These are phyloP conservation scores for Anticlea derivata DNA, from an alignment of 2,888 invertebrate genomes.

Conservation along the genomic window DNA sequence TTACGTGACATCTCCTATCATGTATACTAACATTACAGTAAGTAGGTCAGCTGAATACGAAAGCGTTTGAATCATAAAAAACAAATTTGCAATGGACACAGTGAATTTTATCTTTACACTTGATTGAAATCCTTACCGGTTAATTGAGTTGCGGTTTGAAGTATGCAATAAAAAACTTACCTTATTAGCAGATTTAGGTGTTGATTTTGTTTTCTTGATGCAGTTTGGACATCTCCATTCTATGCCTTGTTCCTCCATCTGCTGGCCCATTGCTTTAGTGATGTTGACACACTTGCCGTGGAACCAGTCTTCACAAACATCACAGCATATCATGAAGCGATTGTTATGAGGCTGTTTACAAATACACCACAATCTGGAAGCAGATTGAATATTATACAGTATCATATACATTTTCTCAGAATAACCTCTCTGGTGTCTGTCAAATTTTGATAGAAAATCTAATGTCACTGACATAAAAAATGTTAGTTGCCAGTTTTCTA, in stretches of 20 bases:
- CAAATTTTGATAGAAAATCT: too few relatives aligned
- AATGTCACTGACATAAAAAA: too few relatives aligned
- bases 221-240: conserved; percentile 97
- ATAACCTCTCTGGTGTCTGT: too few relatives aligned
- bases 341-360: conserved; percentile 97
- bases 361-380: conserved; percentile 93
- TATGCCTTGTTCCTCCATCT: conserved; percentile 94
- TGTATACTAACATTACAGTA: background rate
- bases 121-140: conserved; percentile 14
- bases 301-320: conserved; percentile 98
- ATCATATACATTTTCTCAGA: too few relatives aligned
- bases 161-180: conserved; percentile 35
- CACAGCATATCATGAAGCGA: conserved; percentile 98
- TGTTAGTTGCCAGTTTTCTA: too few relatives aligned
- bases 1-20: background rate
- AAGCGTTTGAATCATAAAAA: background rate
- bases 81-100: background rate
- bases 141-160: conserved; percentile 15
- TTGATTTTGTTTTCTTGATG: conserved; percentile 80
- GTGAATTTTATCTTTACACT: conserved; percentile 18
- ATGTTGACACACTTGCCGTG: conserved; percentile 98
- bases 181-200: conserved; percentile 52
- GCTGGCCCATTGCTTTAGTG: conserved; percentile 94
- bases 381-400: background rate
- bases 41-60: background rate